Base-by-base conservation (phyloP, 2,888 invertebrate genomes). In the Acanthosoma haemorrhoidale region DNA sequence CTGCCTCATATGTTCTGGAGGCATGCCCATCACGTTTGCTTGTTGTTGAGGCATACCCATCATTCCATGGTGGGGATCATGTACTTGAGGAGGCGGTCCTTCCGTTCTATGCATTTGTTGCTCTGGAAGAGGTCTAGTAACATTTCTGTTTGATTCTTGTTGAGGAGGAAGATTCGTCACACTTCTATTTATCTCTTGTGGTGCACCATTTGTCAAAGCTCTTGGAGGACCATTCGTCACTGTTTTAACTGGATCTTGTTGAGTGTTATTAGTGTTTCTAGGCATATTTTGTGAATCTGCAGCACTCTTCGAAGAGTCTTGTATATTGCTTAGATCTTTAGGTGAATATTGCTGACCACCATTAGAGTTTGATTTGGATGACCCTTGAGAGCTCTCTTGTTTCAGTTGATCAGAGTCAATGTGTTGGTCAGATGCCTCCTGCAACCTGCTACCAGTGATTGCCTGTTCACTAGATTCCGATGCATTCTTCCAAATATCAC, bases 111-210 rank as follows among this genome's bases (percentile, higher is more conserved):
- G 41, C 16, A 38, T 41, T 29, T 18, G 39, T 31, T 43, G 41
- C 5, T 64, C 64, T 43, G 29, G 31, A 41, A 41, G 64, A 1
- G 41, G 64, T 41, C 15, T 41, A 64, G n/a, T 64, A 18, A 43
- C 9, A 57, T 31, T 43, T 25, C 36, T 13, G 25, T 18, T 18
- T 2, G 32, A 5, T 15, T 67, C 67, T 5, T 21, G 60, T 60
- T 60, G 57, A 29, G 21, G 9, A 32, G 9, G n/a, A 59, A 32
- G 1, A 18, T 18, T 34, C n/a, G 11, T 57, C 13, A 36, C 36
- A 36, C 36, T 6, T 18, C 21, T 15, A 57, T 57, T 57, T 15
- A 57, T 57, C 18, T 8, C 21, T 60, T 15, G 18, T 38, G 0
- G 25, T 6, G 21, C 51, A 25, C n/a, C 21, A 21, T 43, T 43